Percentiles rank a stretch among this genome's conserved stretches.
These are phyloP conservation scores for Drosophila siamana DNA, from an alignment of 2,888 invertebrate species.

Conservation along the genomic window DNA sequence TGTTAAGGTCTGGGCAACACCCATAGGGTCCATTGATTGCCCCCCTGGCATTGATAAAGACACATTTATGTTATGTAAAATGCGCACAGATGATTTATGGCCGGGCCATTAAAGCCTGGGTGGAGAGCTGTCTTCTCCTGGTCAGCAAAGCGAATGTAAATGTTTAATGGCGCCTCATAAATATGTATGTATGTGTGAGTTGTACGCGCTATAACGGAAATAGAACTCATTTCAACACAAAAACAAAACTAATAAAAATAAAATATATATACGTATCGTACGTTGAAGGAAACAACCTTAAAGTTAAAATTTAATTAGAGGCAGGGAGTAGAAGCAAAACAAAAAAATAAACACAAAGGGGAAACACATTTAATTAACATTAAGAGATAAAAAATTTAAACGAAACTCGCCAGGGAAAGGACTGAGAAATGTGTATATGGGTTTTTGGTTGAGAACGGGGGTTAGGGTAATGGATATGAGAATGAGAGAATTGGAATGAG, in stretches of 20 bases:
- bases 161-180: constrained; percentile 62
- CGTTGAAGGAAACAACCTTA: constrained; percentile 13
- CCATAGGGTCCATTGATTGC: constrained; percentile 39
- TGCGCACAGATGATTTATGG: constrained; percentile 56
- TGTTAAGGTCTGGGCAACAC: constrained; percentile 29
- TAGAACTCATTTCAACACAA: constrained; percentile 65
- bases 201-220: constrained; percentile 60
- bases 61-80: constrained; percentile 46
- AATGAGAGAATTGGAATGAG: constrained; percentile 13
- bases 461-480: constrained; percentile 2
- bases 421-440: constrained; percentile 22
- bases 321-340: background rate
- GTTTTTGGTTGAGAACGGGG: too few relatives aligned
- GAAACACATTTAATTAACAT: constrained; percentile 55
- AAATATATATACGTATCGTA: background rate
- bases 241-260: constrained; percentile 19
- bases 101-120: constrained; percentile 39
- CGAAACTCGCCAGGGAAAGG: constrained; percentile 26
- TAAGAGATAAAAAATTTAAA: constrained; percentile 36
- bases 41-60: constrained; percentile 18
- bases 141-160: constrained; percentile 32
- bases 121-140: constrained; percentile 35
- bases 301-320: constrained; percentile 37
- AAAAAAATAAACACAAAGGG: constrained; percentile 1
- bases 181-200: constrained; percentile 43